Evolutionary conservation across 1,140 invertebrate genomes (phyloP), one percentile per base, ranked within the genome.

Genomic region (Andricus grossulariae): DNA sequence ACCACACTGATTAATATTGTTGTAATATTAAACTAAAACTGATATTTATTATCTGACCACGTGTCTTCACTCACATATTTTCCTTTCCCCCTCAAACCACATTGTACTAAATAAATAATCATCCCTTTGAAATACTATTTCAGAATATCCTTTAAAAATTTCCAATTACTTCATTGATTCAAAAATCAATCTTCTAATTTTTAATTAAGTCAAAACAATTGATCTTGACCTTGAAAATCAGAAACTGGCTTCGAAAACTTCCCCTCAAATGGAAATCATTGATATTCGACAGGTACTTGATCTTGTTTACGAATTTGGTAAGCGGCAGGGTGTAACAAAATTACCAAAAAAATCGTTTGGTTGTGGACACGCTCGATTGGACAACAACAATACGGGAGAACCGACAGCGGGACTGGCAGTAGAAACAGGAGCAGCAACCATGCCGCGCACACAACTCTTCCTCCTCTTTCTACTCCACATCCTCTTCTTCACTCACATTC

Each of bases 301-400:
- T 32, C 21, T 52, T 32, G 25, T 66, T 45, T 39, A 66, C 50
- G 72, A 73, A 52, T 73, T 39, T 13, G 50, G 72, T 3, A 45
- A 45, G 16, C 15, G 25, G 32, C 50, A 66, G 60, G 76, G 80
- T 78, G 73, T 77, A 76, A 75, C 77, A 77, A 74, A 74, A 76
- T 71, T 3, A 18, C 51, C 25, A 55, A 74, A 76, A 74, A 70
- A 75, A 71, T 50, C 74, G 57, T 51, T 52, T 51, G 85, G 80
- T 86, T 88, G 81, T 71, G 74, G 70, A 83, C 80, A 80, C 84
- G 78, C 86, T 87, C 86, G 87, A 87, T 85, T 87, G 78, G 82
- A 82, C 83, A 86, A 88, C 83, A 86, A 88, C 85, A 82, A 86
- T 72, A 66, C 72, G 21, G 71, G 75, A 72, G 83, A 83, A 85